Evolutionary conservation across 2,797 vertebrate genomes (phyloP).

Genomic region (Lithobates sylvaticus): DNA sequence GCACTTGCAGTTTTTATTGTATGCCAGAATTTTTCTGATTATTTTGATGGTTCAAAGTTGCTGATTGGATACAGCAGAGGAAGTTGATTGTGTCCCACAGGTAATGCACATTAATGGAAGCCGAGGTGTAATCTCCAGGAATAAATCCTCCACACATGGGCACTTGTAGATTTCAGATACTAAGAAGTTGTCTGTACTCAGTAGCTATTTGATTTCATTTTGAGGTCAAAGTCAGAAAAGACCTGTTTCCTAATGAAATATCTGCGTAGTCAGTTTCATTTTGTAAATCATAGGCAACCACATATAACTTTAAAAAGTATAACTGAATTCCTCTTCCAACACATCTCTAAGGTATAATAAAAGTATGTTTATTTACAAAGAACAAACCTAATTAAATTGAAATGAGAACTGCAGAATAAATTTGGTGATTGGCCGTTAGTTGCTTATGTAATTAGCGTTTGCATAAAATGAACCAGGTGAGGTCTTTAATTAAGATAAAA

Average conservation of each 20-base stretch:
- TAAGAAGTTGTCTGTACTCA: background rate
- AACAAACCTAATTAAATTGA: conserved; percentile 54
- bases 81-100: background rate
- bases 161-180: background rate
- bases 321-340: conserved; percentile 21
- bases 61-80: background rate
- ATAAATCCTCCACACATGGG: too few relatives aligned
- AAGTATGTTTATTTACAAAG: conserved; percentile 58
- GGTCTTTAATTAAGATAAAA: conserved; percentile 84
- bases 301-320: conserved; percentile 9
- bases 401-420: conserved; percentile 35
- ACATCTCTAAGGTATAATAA: conserved; percentile 49
- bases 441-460: conserved; percentile 41
- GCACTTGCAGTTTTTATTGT: too few relatives aligned
- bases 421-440: conserved; percentile 40
- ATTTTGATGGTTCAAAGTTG: background rate
- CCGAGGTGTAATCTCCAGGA: too few relatives aligned
- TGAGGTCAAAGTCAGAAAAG: background rate
- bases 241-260: background rate
- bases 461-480: conserved; percentile 18
- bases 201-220: background rate
- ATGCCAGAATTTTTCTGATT: background rate
- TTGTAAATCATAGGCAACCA: background rate
- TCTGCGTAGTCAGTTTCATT: background rate
- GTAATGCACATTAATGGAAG: background rate